Evolutionary conservation across 2,113 vertebrate genomes (phyloP), one percentile per base, ranked within the genome.

Genomic region (Solea senegalensis): DNA sequence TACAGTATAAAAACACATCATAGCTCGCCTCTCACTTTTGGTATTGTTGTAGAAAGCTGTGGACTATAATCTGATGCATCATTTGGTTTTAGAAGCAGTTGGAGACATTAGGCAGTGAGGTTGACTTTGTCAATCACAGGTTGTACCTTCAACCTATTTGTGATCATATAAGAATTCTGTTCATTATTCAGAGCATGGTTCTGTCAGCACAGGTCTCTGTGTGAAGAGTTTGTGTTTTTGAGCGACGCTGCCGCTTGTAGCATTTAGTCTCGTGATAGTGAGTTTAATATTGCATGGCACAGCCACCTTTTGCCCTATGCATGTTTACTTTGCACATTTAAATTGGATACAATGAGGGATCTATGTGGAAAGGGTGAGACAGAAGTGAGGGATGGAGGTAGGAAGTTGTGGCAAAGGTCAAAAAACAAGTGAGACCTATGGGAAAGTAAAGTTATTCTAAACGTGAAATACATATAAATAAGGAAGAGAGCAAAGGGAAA

Each of bases 91-190:
- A 34, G 34, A 46, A 60, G 52, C 21, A 4, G 34, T 27, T 78
- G 40, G 3, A 59, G 48, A 60, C 57, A 65, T 40, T 53, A 57
- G 49, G 53, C 65, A 64, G 34, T 39, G 55, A 57, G 55, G 48
- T 8, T 56, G 79, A 81, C 63, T 72, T 68, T 44, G 8, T 77
- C 74, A 65, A 39, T 82, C 76, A 65, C 34, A 49, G 8, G 13
- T 46, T 8, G 16, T 16, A 52, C 56, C 60, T 56, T 26, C 52
- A 60, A 78, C 57, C 54, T 40, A 7, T 45, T 53, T 53, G 48
- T 57, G 6, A 67, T 72, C 81, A 64, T 61, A 70, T 80, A n/a
- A 57, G 3, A 57, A 57, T 9, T 27, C 43, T n/a, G 57, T 72
- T 52, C 59, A 78, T 84, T 73, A 78, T 80, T 83, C 63, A 78